Conservation (phyloP, 2,113 vertebrate genomes). For the Climacteris rufus region DNA sequence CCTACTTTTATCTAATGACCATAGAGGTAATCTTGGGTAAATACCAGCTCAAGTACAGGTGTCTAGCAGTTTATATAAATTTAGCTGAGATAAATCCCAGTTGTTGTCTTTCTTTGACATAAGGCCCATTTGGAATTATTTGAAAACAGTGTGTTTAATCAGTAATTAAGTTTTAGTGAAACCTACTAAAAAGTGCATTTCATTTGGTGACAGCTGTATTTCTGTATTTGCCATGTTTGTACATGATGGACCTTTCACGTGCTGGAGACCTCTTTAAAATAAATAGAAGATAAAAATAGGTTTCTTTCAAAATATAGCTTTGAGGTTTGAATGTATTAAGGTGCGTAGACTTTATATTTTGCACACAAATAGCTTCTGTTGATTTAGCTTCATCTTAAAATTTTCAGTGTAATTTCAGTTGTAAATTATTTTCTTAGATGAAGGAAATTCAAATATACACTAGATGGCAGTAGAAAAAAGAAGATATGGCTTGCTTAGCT, state of each 20-base stretch:
- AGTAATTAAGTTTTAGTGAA: background rate
- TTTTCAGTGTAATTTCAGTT: background rate
- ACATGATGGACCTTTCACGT: background rate
- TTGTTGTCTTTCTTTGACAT: background rate
- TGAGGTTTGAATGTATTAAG: background rate
- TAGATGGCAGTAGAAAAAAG: constrained; percentile 72
- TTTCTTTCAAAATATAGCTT: background rate
- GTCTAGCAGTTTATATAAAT: background rate
- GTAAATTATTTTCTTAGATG: background rate
- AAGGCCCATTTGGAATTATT: background rate
- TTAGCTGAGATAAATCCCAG: background rate
- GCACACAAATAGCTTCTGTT: background rate
- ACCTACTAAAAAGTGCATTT: background rate
- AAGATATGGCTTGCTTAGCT: background rate
- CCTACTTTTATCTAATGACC: background rate
- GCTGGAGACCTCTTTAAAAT: background rate
- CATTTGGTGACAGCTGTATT: background rate
- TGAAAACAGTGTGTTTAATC: background rate
- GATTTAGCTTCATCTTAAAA: background rate
- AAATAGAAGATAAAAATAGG: background rate
- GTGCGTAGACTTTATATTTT: background rate
- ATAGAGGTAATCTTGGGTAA: background rate
- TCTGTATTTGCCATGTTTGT: background rate
- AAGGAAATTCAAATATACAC: background rate
- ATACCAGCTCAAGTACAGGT: background rate